phyloP scores from a whole-genome alignment of 53 echinoderm and acorn worm species.

The Apostichopus leukothele region DNA sequence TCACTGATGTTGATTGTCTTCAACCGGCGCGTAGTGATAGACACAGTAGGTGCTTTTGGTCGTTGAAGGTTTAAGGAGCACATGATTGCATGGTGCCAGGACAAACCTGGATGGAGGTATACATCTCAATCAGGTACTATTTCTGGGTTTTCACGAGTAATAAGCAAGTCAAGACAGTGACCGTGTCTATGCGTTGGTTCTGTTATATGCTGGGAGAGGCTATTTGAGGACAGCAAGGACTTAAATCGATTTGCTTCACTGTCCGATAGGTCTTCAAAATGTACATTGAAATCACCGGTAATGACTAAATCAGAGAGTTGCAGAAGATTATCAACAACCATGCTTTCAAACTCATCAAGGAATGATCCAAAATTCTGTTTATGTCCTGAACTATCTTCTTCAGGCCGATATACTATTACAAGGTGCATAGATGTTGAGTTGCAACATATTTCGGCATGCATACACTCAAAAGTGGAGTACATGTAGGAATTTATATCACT shows the following conservation, averaged over 20 bases:
- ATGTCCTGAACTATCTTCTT: conserved; percentile 10
- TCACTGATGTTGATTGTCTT: conserved; percentile 7
- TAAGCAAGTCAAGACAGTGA: conserved; percentile 5
- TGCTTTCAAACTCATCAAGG: conserved; percentile 29
- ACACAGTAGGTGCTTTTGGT: conserved; percentile 30
- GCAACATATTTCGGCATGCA: conserved; percentile 26
- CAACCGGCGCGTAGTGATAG: conserved; percentile 13
- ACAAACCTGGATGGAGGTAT: conserved; percentile 10
- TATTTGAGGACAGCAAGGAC: neutral
- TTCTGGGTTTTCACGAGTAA: conserved; percentile 17
- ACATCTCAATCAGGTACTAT: neutral
- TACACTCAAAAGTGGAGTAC: conserved; percentile 23
- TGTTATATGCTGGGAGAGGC: conserved; percentile 3
- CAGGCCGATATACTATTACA: conserved; percentile 26
- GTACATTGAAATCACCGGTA: conserved; percentile 25
- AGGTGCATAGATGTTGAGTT: conserved; percentile 35
- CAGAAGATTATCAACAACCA: conserved; percentile 4
- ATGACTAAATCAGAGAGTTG: neutral
- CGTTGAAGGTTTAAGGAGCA: conserved; percentile 24
- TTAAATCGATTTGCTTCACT: conserved; percentile 20
- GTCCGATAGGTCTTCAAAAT: neutral
- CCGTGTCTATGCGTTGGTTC: neutral
- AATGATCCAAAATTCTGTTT: no score
- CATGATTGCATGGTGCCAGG: conserved; percentile 13
- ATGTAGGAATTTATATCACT: neutral